Evolutionary conservation across 2,888 invertebrate species (phyloP).

Genomic region (Microctonus hyperodae): DNA sequence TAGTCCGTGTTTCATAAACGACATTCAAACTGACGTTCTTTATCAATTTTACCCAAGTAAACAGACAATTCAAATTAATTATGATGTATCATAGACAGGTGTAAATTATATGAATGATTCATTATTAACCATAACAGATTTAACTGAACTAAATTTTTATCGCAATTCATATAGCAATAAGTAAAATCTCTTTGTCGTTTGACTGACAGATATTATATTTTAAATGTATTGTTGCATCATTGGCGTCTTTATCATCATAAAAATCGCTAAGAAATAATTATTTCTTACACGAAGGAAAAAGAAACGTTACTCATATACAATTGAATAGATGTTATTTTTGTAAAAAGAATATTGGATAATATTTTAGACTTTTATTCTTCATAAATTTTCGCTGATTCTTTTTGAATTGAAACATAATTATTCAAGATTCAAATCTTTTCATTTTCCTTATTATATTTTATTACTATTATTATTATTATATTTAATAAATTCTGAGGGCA

Average conservation of each 20-base stretch:
- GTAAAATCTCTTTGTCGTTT: not conserved
- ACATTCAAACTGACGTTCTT: not conserved
- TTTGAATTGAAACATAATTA: not conserved
- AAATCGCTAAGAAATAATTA: constrained; percentile 8
- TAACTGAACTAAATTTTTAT: not conserved
- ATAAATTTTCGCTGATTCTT: not conserved
- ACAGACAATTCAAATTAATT: not conserved
- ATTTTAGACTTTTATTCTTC: too few relatives aligned
- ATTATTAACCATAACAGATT: not conserved
- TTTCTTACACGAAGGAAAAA: not conserved
- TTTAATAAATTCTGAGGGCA: not conserved
- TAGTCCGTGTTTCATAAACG: not conserved
- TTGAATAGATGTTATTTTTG: not conserved
- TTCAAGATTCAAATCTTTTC: not conserved
- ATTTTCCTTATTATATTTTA: not conserved
- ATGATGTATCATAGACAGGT: not conserved
- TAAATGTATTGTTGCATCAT: not conserved
- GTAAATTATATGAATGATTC: not conserved
- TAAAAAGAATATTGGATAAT: not conserved
- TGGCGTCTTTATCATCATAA: constrained; percentile 24
- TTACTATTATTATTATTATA: not conserved
- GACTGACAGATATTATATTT: not conserved
- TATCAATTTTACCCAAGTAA: not conserved
- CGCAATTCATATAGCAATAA: not conserved
- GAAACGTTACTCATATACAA: not conserved